Base-by-base conservation (phyloP, 2,888 invertebrate species). In the Zele albiditarsus region DNA sequence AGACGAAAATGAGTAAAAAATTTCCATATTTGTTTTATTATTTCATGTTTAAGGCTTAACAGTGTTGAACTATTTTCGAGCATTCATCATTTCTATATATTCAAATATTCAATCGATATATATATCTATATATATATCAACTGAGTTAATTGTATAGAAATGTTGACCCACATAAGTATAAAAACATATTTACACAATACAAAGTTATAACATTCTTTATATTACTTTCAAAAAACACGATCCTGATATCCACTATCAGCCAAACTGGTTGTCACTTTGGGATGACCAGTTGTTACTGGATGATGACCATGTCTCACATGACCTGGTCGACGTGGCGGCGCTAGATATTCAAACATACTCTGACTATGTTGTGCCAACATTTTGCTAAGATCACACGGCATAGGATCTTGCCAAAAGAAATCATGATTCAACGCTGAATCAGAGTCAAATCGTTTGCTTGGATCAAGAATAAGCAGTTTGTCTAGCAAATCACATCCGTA, bases 331-430 rank as follows among this genome's bases (percentile, higher is more conserved):
- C 97, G 84, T 73, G 97, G 93, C 79, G 94, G 93, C 78, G 95
- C 93, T 77, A 98, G 90, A 89, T 95, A 98, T 88, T 98, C 98
- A 88, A 98, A 98, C 98, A 98, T 98, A 89, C 97, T 97, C 79
- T 92, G 96, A 79, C 93, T 94, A 91, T 96, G 95, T 84, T 96
- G 96, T 0, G 96, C 96, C 79, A 98, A 90, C 97, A 98, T 98
- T 90, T 95, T 95, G 71, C 94, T 95, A 46, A 97, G 91, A 86
- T 97, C 97, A 85, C 95, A 94, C 0, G 98, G 98, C 95, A 97
- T 95, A 0, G 99, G 99, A 88, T 98, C 97, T 5, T 95, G 96
- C 97, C 98, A 99, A 91, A 99, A 99, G 91, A 99, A 99, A 88
- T 98, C 97, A 87, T 99, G 98, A 90, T 98, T 97, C 1, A 99